Evolutionary conservation across 2,113 vertebrate genomes (phyloP).

Genomic region (Boleophthalmus pectinirostris): DNA sequence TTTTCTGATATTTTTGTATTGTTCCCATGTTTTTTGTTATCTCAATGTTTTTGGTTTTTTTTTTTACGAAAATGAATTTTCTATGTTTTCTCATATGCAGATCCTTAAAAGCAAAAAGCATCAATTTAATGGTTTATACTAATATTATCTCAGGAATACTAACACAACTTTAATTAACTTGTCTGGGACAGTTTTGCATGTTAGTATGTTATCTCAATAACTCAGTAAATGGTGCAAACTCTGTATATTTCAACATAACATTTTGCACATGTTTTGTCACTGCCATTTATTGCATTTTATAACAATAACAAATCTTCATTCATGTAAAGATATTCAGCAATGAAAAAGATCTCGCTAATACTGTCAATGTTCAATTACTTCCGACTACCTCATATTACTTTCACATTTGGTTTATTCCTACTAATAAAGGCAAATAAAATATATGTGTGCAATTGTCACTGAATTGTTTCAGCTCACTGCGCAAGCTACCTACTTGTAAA

Average conservation of each 20-base stretch:
- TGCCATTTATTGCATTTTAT: background rate
- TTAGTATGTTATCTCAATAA: background rate
- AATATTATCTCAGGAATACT: background rate
- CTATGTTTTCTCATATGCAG: background rate
- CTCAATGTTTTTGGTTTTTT: no score
- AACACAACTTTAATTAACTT: background rate
- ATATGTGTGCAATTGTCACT: background rate
- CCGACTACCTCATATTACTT: background rate
- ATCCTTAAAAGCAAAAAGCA: background rate
- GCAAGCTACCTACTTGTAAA: background rate
- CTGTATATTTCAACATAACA: background rate
- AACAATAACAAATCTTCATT: background rate
- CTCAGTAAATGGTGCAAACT: background rate
- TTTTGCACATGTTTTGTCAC: background rate
- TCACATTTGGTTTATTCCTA: background rate
- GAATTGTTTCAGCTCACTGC: background rate
- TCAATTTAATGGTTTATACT: background rate
- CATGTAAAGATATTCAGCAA: background rate
- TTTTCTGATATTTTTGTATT: background rate
- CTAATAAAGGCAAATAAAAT: background rate
- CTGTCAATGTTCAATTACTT: background rate
- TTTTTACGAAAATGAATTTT: conserved; percentile 5
- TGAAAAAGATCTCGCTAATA: background rate
- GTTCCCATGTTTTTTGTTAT: conserved; percentile 21
- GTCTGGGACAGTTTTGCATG: background rate